Evolutionary conservation across 2,888 invertebrate species (phyloP).

Genomic region (Hirtodrosophila alboralis): DNA sequence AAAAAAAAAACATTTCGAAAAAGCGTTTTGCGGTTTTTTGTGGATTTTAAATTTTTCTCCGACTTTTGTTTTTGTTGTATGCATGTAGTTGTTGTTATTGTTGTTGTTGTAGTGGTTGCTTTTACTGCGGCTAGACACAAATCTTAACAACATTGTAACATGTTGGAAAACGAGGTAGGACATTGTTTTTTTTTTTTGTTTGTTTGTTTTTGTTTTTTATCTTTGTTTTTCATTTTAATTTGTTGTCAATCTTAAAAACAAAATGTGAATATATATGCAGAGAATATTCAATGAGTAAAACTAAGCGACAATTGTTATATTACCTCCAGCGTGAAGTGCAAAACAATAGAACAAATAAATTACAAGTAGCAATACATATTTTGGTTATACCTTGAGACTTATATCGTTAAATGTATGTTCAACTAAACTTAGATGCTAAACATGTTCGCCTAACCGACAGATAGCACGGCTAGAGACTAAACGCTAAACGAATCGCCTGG

Average conservation of each 20-base stretch:
- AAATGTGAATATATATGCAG: conserved; percentile 3
- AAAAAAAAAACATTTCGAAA: conserved; percentile 62
- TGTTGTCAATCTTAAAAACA: conserved; percentile 12
- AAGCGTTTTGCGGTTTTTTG: conserved; percentile 52
- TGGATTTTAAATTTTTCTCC: conserved; percentile 40
- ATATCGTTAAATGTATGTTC: conserved; percentile 42
- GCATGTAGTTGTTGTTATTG: conserved; percentile 41
- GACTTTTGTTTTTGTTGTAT: conserved; percentile 43
- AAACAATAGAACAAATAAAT: conserved; percentile 56
- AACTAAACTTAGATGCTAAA: conserved; percentile 62
- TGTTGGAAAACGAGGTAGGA: conserved; percentile 83
- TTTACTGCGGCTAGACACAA: conserved; percentile 47
- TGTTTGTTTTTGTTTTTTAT: conserved; percentile 22
- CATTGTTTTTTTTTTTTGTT: conserved; percentile 65
- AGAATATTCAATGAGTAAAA: conserved; percentile 29
- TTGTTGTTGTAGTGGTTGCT: conserved; percentile 35
- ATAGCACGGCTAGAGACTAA: conserved; percentile 31
- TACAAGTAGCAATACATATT: conserved; percentile 74
- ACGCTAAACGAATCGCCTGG: conserved; percentile 23
- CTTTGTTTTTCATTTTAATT: conserved; percentile 11
- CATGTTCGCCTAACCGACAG: conserved; percentile 19
- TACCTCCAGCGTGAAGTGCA: conserved; percentile 14
- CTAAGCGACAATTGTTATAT: conserved; percentile 16
- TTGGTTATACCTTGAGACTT: conserved; percentile 73
- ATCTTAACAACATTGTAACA: conserved; percentile 70